phyloP scores from a whole-genome alignment of 2,113 vertebrate genomes.

The Notechis scutatus region DNA sequence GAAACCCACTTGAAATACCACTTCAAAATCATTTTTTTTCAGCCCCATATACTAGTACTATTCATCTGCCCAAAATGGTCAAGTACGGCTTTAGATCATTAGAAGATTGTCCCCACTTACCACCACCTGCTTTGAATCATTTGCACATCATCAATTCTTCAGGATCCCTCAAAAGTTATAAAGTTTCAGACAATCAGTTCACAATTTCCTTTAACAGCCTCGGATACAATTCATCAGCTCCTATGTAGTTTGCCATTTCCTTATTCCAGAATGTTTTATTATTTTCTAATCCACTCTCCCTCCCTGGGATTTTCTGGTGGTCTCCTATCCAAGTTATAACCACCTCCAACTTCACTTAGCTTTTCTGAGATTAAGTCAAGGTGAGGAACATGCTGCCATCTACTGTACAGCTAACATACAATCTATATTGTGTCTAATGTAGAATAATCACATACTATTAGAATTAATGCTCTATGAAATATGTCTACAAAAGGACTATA shows the following conservation, averaged over 20 bases:
- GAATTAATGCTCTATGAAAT: background rate
- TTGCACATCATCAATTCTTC: background rate
- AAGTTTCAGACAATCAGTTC: background rate
- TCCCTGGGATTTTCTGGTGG: background rate
- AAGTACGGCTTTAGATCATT: background rate
- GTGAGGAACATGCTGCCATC: background rate
- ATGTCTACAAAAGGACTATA: background rate
- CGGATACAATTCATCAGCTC: background rate
- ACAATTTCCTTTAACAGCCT: background rate
- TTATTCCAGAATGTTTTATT: background rate
- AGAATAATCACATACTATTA: background rate
- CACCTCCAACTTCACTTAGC: background rate
- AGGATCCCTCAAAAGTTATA: background rate
- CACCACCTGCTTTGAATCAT: background rate
- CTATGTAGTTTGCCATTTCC: background rate
- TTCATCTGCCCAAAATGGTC: background rate
- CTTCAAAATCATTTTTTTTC: background rate
- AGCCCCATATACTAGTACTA: background rate
- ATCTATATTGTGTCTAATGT: background rate
- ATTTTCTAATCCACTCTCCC: background rate
- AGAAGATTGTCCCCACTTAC: background rate
- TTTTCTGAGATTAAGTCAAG: background rate
- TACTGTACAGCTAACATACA: fast-evolving
- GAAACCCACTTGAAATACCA: background rate
- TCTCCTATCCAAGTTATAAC: background rate